Evolutionary conservation across 2,888 invertebrate genomes (phyloP).

Genomic region (Apocheima hispidaria): DNA sequence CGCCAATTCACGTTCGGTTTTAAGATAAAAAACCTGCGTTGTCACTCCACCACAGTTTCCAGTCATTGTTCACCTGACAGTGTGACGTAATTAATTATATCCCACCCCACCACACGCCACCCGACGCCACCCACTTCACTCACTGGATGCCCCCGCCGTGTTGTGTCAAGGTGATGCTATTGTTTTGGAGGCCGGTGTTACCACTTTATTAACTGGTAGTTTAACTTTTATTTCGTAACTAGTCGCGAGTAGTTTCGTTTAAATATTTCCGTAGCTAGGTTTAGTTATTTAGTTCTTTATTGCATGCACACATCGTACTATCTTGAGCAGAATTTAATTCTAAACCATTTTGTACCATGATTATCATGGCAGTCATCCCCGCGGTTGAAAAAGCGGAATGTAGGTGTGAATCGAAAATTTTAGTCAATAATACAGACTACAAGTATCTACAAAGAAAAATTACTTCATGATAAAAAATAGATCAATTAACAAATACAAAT

Average conservation of each 20-base stretch:
- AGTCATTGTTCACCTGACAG: conserved; percentile 84
- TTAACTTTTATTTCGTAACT: neutral
- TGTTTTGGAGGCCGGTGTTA: conserved; percentile 60
- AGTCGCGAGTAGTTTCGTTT: neutral
- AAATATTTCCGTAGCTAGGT: no score
- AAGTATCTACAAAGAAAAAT: no score
- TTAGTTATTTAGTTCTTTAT: neutral
- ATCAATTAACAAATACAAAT: no score
- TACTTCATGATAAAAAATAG: no score
- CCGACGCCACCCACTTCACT: conserved; percentile 33
- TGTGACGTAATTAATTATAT: conserved; percentile 78
- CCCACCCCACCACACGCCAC: conserved; percentile 48
- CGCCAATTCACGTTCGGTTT: conserved; percentile 24
- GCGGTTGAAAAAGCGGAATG: no score
- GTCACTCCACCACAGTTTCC: conserved; percentile 66
- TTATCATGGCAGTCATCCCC: no score
- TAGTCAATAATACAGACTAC: no score
- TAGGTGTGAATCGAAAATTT: no score
- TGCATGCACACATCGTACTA: no score
- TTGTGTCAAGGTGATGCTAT: conserved; percentile 81
- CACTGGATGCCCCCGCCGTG: conserved; percentile 53
- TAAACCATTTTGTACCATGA: no score
- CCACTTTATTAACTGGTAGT: conserved; percentile 18
- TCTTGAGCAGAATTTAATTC: no score
- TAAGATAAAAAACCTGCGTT: conserved; percentile 68